A percentile compares a stretch with the other conserved stretches of the same genome.
phyloP scores from a whole-genome alignment of 2,888 invertebrate species.

The Choristoneura rosaceana region DNA sequence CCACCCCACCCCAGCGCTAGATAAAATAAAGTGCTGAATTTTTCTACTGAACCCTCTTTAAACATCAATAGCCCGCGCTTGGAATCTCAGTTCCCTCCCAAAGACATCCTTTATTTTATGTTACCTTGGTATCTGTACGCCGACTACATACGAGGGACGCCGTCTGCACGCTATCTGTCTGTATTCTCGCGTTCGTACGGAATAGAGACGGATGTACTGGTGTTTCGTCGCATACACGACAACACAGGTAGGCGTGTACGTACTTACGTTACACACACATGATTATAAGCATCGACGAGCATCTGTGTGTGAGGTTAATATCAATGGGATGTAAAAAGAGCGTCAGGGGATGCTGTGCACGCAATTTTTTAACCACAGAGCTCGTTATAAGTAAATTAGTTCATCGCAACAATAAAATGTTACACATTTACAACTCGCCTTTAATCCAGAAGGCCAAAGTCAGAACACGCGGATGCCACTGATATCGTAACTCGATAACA shows the following conservation, averaged over 20 bases:
- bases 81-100: constrained; percentile 41
- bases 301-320: constrained; percentile 15
- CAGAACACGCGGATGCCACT: constrained; percentile 46
- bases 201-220: constrained; percentile 32
- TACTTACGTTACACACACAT: constrained; percentile 21
- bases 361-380: background rate
- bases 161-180: constrained; percentile 48
- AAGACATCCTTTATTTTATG: constrained; percentile 53
- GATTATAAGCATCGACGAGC: background rate
- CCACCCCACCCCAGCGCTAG: no score
- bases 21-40: no score
- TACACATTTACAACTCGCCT: constrained; percentile 21
- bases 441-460: constrained; percentile 56
- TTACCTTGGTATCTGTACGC: constrained; percentile 66
- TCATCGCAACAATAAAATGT: constrained; percentile 1
- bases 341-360: background rate
- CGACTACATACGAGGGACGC: constrained; percentile 71
- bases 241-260: constrained; percentile 30
- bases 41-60: background rate
- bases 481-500: constrained; percentile 19
- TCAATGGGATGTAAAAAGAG: background rate
- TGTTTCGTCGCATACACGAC: constrained; percentile 23
- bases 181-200: constrained; percentile 29
- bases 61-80: constrained; percentile 3
- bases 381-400: background rate